Evolutionary conservation across 2,888 invertebrate genomes (phyloP).

Genomic region (Hydroisotoma schaefferi): DNA sequence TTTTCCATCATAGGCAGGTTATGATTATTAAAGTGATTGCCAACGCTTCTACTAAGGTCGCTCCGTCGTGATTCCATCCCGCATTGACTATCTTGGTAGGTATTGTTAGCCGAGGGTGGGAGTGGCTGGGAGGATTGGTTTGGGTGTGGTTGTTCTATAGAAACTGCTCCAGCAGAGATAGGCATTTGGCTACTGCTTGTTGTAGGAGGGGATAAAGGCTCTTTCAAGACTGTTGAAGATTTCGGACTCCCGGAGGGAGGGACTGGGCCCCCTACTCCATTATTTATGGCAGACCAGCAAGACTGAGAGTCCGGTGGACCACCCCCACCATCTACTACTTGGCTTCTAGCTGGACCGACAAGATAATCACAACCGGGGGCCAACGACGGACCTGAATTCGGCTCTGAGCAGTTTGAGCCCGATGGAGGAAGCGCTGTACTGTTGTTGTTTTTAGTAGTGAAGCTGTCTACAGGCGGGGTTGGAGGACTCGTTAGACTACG

Average conservation of each 20-base stretch:
- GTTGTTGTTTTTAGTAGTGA: too few species aligned
- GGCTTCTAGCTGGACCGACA: too few species aligned
- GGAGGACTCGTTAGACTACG: too few species aligned
- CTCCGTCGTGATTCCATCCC: constrained; percentile 44
- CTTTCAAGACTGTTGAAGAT: neutral
- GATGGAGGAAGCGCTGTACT: too few species aligned
- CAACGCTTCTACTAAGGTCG: constrained; percentile 37
- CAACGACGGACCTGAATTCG: neutral
- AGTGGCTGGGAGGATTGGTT: neutral
- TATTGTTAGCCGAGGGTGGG: constrained; percentile 14
- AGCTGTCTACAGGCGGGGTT: too few species aligned
- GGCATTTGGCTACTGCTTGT: neutral
- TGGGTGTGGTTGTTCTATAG: constrained; percentile 2
- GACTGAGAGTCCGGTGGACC: neutral
- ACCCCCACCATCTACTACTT: neutral
- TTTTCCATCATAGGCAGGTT: constrained; percentile 41
- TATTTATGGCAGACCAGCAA: neutral
- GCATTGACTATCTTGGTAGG: constrained; percentile 46
- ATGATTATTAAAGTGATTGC: constrained; percentile 38
- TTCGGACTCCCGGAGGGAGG: constrained; percentile 22
- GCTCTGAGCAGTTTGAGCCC: neutral
- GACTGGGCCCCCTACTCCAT: constrained; percentile 18
- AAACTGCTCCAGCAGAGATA: neutral
- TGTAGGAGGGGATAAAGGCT: neutral
- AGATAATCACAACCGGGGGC: neutral